Conservation (phyloP, 1,140 invertebrate species). For the Aphis gossypii region DNA sequence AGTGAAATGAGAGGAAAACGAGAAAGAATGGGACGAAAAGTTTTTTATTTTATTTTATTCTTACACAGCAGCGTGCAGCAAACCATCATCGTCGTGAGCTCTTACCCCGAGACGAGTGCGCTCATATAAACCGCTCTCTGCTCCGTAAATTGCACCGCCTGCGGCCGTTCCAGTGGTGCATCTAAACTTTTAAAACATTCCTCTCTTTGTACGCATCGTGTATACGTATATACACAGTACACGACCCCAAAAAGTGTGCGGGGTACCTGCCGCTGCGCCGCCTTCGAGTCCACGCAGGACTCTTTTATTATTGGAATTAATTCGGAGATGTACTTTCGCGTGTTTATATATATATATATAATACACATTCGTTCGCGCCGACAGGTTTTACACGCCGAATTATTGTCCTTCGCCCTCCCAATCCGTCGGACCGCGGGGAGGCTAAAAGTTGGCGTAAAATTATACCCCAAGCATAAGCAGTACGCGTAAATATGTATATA, state of each 20-base stretch:
- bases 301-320: slow-evolving; percentile 53
- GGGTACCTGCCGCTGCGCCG: neutral
- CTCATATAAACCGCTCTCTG: slow-evolving; percentile 44
- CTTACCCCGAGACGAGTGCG: neutral
- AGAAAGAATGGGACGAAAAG: neutral
- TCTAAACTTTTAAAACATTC: slow-evolving; percentile 57
- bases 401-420: neutral
- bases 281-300: neutral
- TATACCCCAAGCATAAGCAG: neutral
- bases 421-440: neutral
- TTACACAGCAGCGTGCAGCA: neutral
- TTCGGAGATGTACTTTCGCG: neutral
- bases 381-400: slow-evolving; percentile 45
- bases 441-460: slow-evolving; percentile 22
- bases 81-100: neutral
- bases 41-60: slow-evolving; percentile 38
- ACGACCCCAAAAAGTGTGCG: neutral
- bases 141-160: slow-evolving; percentile 17
- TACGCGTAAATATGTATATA: neutral
- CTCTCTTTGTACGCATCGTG: neutral
- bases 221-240: neutral
- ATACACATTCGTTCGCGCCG: neutral
- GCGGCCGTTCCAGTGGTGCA: slow-evolving; percentile 12
- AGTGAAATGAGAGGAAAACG: neutral
- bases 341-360: neutral